phyloP scores from a whole-genome alignment of 1,140 invertebrate species.

The Bathynomus jamesi region DNA sequence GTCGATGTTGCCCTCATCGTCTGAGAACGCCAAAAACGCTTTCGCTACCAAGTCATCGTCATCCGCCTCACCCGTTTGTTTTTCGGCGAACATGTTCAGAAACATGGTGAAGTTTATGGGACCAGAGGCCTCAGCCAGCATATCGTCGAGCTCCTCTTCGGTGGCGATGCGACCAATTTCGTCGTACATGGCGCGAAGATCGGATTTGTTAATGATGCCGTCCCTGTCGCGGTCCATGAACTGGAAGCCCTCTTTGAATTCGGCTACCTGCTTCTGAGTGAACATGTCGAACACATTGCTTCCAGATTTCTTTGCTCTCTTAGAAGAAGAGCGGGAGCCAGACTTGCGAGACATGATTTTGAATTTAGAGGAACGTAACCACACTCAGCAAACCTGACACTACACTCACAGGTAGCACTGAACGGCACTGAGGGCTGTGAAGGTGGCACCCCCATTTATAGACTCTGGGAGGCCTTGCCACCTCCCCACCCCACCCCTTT shows the following conservation, averaged over 20 bases:
- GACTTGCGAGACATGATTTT: too few relatives aligned
- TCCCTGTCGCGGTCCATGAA: conserved; percentile 98
- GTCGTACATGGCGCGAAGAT: conserved; percentile 72
- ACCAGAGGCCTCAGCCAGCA: conserved; percentile 80
- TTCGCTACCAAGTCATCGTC: conserved; percentile 89
- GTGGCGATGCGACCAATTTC: conserved; percentile 80
- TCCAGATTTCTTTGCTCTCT: conserved; percentile 48
- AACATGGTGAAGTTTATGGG: conserved; percentile 94
- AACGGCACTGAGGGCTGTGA: too few relatives aligned
- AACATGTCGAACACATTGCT: conserved; percentile 95
- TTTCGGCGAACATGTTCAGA: conserved; percentile 78
- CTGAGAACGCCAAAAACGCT: conserved; percentile 94
- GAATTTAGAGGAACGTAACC: too few relatives aligned
- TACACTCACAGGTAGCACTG: too few relatives aligned
- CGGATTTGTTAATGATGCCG: conserved; percentile 90
- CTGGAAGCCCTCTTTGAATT: conserved; percentile 81
- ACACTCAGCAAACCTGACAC: too few relatives aligned
- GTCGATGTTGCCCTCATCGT: conserved; percentile 62
- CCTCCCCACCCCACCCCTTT: too few relatives aligned
- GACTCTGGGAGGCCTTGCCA: too few relatives aligned
- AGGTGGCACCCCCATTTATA: too few relatives aligned
- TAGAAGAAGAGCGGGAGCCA: too few relatives aligned
- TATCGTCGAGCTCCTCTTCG: conserved; percentile 84
- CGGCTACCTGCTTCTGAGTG: conserved; percentile 86
- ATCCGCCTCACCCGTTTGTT: conserved; percentile 45